Conservation (phyloP, 2,888 invertebrate species). For the Blastobasis adustella region DNA sequence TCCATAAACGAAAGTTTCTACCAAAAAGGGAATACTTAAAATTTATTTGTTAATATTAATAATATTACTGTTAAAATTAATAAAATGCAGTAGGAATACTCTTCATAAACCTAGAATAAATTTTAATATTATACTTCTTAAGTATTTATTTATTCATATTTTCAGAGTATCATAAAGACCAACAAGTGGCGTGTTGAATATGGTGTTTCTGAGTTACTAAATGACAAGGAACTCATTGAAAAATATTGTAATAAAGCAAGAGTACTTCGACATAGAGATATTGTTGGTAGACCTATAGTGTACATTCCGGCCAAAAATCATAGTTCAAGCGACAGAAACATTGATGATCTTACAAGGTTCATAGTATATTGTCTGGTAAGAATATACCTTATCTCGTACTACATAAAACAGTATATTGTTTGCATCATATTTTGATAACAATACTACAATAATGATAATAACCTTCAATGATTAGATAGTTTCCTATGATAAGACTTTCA, state of each 20-base stretch:
- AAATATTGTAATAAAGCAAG: conserved; percentile 79
- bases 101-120: no score
- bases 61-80: no score
- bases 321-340: conserved; percentile 80
- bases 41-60: no score
- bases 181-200: conserved; percentile 87
- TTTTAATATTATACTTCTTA: no score
- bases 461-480: no score
- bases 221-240: conserved; percentile 69
- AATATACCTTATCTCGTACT: neutral
- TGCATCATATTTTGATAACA: no score
- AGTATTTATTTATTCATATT: conserved; percentile 11
- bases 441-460: no score
- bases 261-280: conserved; percentile 82
- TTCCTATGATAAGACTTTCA: no score
- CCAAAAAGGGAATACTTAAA: no score
- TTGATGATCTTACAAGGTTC: conserved; percentile 85
- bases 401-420: neutral
- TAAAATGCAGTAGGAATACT: no score
- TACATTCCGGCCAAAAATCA: conserved; percentile 88
- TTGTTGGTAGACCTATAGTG: conserved; percentile 82
- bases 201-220: conserved; percentile 76
- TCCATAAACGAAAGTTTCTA: no score
- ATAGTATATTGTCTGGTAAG: conserved; percentile 84
- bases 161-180: conserved; percentile 83